Percentiles rank a stretch among this genome's conserved stretches.
Evolutionary conservation across 2,888 invertebrate genomes (phyloP).

Genomic region (Leptogaster cylindrica): DNA sequence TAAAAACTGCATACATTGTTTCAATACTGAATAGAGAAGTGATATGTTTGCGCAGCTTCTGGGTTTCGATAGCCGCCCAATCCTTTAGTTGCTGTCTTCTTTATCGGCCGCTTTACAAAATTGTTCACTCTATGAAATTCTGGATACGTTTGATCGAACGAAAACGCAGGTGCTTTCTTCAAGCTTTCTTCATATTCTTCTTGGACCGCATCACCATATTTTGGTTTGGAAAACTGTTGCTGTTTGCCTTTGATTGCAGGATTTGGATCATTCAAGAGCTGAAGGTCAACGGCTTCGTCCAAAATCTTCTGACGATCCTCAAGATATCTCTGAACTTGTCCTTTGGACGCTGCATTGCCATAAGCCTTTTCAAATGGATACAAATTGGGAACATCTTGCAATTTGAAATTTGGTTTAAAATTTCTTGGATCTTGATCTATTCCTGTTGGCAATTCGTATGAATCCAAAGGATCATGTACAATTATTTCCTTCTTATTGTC

Average conservation of each 20-base stretch:
- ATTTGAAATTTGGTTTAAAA: constrained; percentile 31
- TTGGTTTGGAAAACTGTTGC: constrained; percentile 44
- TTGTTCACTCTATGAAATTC: neutral
- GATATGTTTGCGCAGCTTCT: neutral
- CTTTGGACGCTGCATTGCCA: constrained; percentile 36
- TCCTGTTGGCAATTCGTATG: neutral
- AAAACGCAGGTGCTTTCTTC: neutral
- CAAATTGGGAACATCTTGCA: constrained; percentile 28
- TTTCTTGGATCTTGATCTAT: neutral
- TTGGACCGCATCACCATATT: constrained; percentile 44
- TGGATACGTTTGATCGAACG: neutral
- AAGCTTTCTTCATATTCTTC: constrained; percentile 41
- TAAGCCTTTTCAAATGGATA: constrained; percentile 36
- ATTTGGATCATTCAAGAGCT: constrained; percentile 44
- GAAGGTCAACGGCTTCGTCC: constrained; percentile 40
- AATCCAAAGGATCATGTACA: neutral
- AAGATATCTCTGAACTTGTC: constrained; percentile 41
- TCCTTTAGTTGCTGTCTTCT: neutral
- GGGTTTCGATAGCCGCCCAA: constrained; percentile 3
- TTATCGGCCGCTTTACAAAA: neutral
- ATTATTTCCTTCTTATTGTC: neutral
- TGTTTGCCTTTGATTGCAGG: constrained; percentile 37
- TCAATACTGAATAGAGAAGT: no score
- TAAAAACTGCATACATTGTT: neutral
- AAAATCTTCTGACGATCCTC: constrained; percentile 44